A percentile compares a stretch with the other conserved stretches of the same genome.
These are phyloP conservation scores for Musca vetustissima DNA, from an alignment of 1,140 invertebrate species.

Conservation along the genomic window DNA sequence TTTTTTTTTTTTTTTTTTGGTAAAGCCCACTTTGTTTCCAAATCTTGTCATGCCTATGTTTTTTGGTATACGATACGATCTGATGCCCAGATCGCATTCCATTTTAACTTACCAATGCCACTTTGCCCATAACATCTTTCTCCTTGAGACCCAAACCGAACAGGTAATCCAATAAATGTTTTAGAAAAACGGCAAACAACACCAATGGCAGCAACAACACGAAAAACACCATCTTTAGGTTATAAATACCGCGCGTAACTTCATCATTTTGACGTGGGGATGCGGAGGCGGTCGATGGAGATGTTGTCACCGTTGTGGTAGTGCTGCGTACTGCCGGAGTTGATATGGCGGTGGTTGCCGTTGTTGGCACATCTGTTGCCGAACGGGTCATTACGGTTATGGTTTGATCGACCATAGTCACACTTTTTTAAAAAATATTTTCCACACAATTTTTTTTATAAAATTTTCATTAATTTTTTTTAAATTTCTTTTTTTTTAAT, in stretches of 20 bases:
- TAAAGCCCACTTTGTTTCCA: no score
- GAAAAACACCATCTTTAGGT: slow-evolving; percentile 45
- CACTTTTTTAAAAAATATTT: neutral
- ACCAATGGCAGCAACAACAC: slow-evolving; percentile 43
- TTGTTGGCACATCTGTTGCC: neutral
- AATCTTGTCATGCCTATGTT: no score
- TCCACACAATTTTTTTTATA: neutral
- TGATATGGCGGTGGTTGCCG: neutral
- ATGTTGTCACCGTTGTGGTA: slow-evolving; percentile 30
- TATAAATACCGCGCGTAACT: slow-evolving; percentile 44
- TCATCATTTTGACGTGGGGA: slow-evolving; percentile 45
- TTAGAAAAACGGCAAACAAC: slow-evolving; percentile 44
- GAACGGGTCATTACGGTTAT: slow-evolving; percentile 46
- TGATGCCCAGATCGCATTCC: no score
- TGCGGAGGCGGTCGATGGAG: slow-evolving; percentile 12
- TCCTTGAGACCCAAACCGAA: slow-evolving; percentile 45
- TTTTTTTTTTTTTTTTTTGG: no score
- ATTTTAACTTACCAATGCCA: slow-evolving; percentile 49
- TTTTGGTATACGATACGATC: no score
- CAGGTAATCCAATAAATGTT: slow-evolving; percentile 50
- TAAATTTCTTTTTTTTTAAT: neutral
- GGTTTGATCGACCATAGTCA: slow-evolving; percentile 43
- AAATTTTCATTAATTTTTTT: slow-evolving; percentile 1
- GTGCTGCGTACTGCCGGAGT: slow-evolving; percentile 2
- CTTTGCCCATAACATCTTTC: slow-evolving; percentile 52